These are phyloP conservation scores for Terrapene triunguis DNA, from an alignment of 2,113 vertebrate species.

Conservation along the genomic window DNA sequence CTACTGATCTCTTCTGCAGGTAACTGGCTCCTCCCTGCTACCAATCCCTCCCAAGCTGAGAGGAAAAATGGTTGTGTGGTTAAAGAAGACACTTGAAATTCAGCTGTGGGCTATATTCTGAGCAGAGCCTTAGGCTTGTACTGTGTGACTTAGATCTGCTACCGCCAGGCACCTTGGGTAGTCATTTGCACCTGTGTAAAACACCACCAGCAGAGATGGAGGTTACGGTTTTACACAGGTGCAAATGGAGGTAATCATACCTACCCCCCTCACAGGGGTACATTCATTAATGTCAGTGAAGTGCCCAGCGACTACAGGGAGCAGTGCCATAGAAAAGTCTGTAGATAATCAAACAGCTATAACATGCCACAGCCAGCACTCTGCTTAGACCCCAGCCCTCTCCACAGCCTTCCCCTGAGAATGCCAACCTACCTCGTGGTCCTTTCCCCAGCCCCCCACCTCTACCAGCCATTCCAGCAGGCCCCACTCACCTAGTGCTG, in stretches of 20 bases:
- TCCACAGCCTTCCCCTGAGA: neutral
- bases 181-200: neutral
- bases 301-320: neutral
- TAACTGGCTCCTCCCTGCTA: fast-evolving
- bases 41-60: neutral
- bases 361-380: neutral
- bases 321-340: neutral
- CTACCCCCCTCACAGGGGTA: neutral
- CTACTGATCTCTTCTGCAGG: fast-evolving
- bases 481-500: neutral
- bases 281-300: neutral
- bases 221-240: no score
- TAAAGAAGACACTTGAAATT: neutral
- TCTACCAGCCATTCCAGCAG: neutral
- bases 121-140: neutral
- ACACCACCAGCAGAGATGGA: neutral
- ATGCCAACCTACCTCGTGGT: neutral
- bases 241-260: neutral
- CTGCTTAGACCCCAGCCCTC: neutral
- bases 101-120: neutral
- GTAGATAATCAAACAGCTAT: neutral
- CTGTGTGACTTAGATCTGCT: neutral
- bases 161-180: neutral
- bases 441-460: neutral
- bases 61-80: neutral